Base-by-base conservation (phyloP, 2,888 invertebrate species). In the Tipula helvola region DNA sequence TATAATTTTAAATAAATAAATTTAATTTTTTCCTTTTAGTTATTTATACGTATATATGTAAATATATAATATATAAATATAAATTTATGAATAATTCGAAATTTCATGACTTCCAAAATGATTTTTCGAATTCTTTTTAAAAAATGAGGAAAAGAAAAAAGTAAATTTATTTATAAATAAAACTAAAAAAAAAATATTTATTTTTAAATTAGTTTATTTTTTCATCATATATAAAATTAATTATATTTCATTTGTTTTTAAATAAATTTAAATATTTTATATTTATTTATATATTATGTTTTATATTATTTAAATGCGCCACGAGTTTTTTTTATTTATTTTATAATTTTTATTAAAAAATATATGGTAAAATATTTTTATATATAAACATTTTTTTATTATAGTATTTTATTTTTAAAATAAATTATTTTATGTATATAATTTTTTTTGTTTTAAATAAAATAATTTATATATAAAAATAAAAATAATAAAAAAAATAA, bases 21-120 rank as follows among this genome's bases (percentile, higher is more conserved):
- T 57, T 83, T 83, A 83, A 83, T 83, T 83, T 83, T 36, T 36
- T 83, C 83, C 44, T 83, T 83, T 83, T 83, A 83, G 36, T n/a
- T 36, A 83, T 36, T 83, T 83, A 36, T 83, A 83, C 36, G 16
- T 57, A 57, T 57, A 52, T 57, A 57, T 57, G 16, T 16, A 16
- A 16, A 16, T 57, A 57, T 57, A 57, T 57, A 57, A 16, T 16
- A 57, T 57, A 57, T 57, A 57, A 57, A 57, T 57, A 16, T 57
- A n/a, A 57, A 57, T 57, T 57, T 57, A 57, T 16, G 52, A 57
- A 57, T 57, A 57, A 44, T 42, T 85, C 86, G 87, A 87, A 87
- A 87, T 87, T 87, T 87, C 87, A 86, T 44, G 87, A 87, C 87
- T 87, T 87, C 87, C 87, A 57, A 87, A 86, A 85, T 85, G 87